Base-by-base conservation (phyloP, 2,113 vertebrate genomes). In the Malurus elegans region DNA sequence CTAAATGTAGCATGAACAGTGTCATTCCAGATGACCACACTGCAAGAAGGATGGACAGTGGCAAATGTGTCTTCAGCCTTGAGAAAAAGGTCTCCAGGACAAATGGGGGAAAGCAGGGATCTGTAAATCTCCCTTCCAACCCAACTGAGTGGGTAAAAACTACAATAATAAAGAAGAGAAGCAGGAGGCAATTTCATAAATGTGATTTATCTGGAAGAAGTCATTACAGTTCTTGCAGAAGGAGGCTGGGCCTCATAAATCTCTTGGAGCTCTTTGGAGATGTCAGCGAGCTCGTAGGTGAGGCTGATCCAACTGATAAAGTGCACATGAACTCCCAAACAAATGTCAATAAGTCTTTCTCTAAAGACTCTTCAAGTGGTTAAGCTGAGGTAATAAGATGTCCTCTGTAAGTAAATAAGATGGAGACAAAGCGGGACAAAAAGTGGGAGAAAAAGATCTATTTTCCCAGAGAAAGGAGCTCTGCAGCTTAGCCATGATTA, bases 161-260 rank as follows among this genome's bases (percentile, higher is more conserved):
- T 86, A 86, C 88, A 93, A 90, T 90, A 97, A 96, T 97, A 94
- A 92, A 88, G 94, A 83, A 80, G 67, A 93, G 75, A 80, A 88
- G 42, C 29, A 32, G 88, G 61, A 95, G 95, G 91, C 88, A 90
- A 93, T 96, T 94, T 97, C 88, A 95, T 96, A 96, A 94, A 95
- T 62, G 91, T 96, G 95, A 97, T 96, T 97, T 96, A 97, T 97
- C 73, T 90, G 75, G 88, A 76, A 95, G 80, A 97, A 97, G 96
- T 93, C 94, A 95, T 96, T 96, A 88, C 88, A 4, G 90, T 80
- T 92, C 92, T 92, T 92, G 88, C 79, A 86, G 95, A 73, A 95
- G 92, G 95, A 95, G 94, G 70, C 90, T 10, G 8, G 14, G 79
- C 62, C 88, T 90, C 92, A 76, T 96, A 86, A 95, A 96, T 95